Percentiles rank a stretch among this genome's conserved stretches.
Evolutionary conservation across 92 coral and sea anemone species (phyloP).

Genomic region (Epizoanthus illoricatus): DNA sequence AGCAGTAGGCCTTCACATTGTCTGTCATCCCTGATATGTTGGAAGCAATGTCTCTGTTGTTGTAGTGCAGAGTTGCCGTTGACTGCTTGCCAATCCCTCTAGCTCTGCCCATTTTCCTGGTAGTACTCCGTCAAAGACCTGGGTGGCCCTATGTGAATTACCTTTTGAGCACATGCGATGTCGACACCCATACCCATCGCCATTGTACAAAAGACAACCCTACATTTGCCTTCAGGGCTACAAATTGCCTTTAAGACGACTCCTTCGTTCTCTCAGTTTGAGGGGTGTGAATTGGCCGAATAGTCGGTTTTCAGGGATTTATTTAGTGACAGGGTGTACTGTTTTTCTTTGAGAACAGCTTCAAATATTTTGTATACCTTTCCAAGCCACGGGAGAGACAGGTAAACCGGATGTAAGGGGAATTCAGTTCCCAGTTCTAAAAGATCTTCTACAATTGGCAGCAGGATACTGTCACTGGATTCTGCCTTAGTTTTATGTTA

Average conservation of each 20-base stretch:
- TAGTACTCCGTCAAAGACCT: slow-evolving; percentile 47
- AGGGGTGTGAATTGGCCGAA: slow-evolving; percentile 26
- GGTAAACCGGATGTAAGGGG: slow-evolving; percentile 1
- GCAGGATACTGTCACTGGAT: slow-evolving; percentile 5
- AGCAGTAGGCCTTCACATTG: slow-evolving; percentile 24
- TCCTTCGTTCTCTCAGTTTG: slow-evolving; percentile 33
- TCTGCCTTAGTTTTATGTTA: background rate
- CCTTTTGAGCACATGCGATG: slow-evolving; percentile 25
- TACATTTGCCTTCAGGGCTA: background rate
- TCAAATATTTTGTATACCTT: slow-evolving; percentile 31
- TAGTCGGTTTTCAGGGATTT: slow-evolving; percentile 29
- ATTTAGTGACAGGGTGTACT: slow-evolving; percentile 10
- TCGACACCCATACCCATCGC: slow-evolving; percentile 73
- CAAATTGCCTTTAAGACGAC: slow-evolving; percentile 1
- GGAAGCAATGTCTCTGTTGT: slow-evolving; percentile 46
- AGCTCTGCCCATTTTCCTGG: slow-evolving; percentile 65
- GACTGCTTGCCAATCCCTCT: slow-evolving; percentile 57
- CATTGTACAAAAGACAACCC: slow-evolving; percentile 61
- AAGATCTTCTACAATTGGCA: slow-evolving; percentile 6
- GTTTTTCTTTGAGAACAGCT: slow-evolving; percentile 26
- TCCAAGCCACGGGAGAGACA: slow-evolving; percentile 35
- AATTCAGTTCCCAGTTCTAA: slow-evolving; percentile 4
- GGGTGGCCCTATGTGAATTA: slow-evolving; percentile 59
- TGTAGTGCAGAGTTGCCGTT: slow-evolving; percentile 33
- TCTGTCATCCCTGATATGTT: slow-evolving; percentile 36